These are phyloP conservation scores for Pempheris klunzingeri DNA, from an alignment of 2,797 vertebrate genomes.

Conservation along the genomic window DNA sequence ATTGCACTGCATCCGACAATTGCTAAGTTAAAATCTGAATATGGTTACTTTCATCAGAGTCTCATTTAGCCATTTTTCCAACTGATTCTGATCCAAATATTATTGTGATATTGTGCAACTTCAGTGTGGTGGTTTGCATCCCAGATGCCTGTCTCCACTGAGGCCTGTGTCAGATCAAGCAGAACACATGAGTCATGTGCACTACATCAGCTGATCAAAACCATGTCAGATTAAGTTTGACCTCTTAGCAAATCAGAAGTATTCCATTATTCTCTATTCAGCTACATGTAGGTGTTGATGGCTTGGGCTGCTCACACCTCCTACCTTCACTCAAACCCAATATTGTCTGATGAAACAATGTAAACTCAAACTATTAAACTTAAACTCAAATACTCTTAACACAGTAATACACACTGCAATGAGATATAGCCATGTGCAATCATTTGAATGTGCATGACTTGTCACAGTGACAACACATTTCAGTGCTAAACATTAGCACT, in stretches of 20 bases:
- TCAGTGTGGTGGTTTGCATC: conserved; percentile 26
- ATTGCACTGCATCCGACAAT: conserved; percentile 24
- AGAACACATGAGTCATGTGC: conserved; percentile 16
- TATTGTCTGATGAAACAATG: background rate
- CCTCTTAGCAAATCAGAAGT: conserved; percentile 14
- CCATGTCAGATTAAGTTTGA: conserved; percentile 28
- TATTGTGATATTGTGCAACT: conserved; percentile 46
- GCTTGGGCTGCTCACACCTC: background rate
- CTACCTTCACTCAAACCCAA: background rate
- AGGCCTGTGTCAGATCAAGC: conserved; percentile 25
- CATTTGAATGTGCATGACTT: background rate
- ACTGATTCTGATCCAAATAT: conserved; percentile 58
- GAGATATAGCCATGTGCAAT: background rate
- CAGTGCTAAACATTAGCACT: background rate
- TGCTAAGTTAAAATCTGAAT: conserved; percentile 25
- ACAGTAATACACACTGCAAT: background rate
- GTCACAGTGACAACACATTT: too few relatives aligned
- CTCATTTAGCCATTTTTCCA: conserved; percentile 52
- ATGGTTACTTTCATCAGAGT: conserved; percentile 43
- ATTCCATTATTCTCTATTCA: background rate
- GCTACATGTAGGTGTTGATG: conserved; percentile 9
- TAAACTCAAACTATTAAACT: background rate
- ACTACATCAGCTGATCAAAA: conserved; percentile 36
- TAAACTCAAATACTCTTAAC: background rate
- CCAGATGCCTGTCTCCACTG: background rate